Base-by-base conservation (phyloP, 2,797 vertebrate species). In the Galagoides demidoff region DNA sequence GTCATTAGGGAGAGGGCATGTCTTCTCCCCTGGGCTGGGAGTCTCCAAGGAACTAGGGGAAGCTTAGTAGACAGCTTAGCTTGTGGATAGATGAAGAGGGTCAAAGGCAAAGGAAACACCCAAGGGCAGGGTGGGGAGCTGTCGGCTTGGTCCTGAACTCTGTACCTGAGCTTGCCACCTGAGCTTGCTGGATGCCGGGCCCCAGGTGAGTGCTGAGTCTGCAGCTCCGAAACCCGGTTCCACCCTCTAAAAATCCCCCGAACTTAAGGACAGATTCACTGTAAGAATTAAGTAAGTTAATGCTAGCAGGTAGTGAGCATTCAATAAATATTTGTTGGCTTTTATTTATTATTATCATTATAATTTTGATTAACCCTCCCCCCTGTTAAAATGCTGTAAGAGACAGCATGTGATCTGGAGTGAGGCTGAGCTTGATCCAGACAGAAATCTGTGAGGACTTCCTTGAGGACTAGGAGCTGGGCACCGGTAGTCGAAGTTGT, bases 241-340 rank as follows among this genome's bases (percentile, higher is more conserved):
- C 90, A 89, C 94, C 90, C 78, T 94, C 71, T 57, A 61, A 63
- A 87, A 95, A 74, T 95, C 91, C 63, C 76, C 37, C 88, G 68
- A 55, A 17, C 4, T 29, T 22, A 93, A 34, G 8, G 22, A 59
- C 45, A 22, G 55, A 77, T 27, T 76, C 79, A 22, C n/a, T 70
- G 88, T 59, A 79, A 85, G 39, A 93, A 96, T 89, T 70, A 77
- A 63, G 23, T 88, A 52, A 52, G 27, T 81, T 73, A 43, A 59
- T 64, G 52, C 25, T 2, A 3, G 16, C 13, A 70, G 57, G 70
- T 39, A 68, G 89, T 23, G 74, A 89, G n/a, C 57, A 37, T 49
- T 85, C 76, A 82, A 12, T 84, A 86, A 90, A 83, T 37, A 89
- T 71, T 73, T 25, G 61, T 52, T 55, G 63, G 70, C 57, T 94